These are phyloP conservation scores for Mionectes macconnelli DNA, from an alignment of 2,113 vertebrate genomes.

Conservation along the genomic window DNA sequence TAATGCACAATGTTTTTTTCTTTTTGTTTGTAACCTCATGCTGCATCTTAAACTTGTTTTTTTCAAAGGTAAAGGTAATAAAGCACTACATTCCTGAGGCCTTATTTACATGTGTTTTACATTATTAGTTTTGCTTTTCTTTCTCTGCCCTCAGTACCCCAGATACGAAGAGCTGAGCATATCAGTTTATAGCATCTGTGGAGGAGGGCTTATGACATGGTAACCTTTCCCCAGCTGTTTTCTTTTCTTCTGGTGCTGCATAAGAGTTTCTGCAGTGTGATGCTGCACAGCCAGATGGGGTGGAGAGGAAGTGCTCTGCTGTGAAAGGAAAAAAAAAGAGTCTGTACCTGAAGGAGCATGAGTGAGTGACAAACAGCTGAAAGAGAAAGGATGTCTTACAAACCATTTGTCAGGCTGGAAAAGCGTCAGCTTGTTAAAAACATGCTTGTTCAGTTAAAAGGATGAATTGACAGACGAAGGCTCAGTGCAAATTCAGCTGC, in stretches of 20 bases:
- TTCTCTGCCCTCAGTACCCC: background rate
- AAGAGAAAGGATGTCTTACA: conserved; percentile 14
- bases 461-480: conserved; percentile 20
- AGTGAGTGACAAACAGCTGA: conserved; percentile 27
- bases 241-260: conserved; percentile 12
- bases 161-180: background rate
- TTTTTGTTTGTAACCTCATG: background rate
- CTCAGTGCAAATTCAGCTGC: conserved; percentile 14
- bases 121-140: conserved; percentile 21
- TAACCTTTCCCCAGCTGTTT: conserved; percentile 52
- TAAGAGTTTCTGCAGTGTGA: conserved; percentile 19
- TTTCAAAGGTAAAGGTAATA: background rate
- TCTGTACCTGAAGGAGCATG: background rate
- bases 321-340: background rate
- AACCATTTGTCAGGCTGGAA: conserved; percentile 30
- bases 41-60: background rate
- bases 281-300: conserved; percentile 7
- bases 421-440: conserved; percentile 1
- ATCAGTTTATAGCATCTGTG: conserved; percentile 11
- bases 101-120: background rate
- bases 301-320: background rate
- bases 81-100: background rate
- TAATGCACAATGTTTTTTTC: background rate
- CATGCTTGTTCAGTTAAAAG: conserved; percentile 14
- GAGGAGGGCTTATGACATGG: background rate